phyloP scores from a whole-genome alignment of 2,797 vertebrate genomes.

The Anas capensis region DNA sequence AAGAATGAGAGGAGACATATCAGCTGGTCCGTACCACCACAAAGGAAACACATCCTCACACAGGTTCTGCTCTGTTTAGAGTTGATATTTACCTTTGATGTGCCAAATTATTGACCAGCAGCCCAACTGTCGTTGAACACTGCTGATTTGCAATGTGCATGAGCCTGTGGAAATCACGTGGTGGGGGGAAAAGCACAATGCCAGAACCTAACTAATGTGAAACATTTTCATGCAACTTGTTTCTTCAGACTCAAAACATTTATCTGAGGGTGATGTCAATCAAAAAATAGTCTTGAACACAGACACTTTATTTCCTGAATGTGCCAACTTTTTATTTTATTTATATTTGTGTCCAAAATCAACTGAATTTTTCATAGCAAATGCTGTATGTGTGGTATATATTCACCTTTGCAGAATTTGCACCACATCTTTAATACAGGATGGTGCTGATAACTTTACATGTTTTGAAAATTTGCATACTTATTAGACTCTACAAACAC shows the following conservation, averaged over 20 bases:
- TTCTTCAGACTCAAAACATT: constrained; percentile 59
- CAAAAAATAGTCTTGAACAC: constrained; percentile 60
- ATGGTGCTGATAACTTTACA: constrained; percentile 81
- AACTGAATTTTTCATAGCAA: constrained; percentile 69
- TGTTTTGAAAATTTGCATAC: constrained; percentile 69
- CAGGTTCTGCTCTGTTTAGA: constrained; percentile 69
- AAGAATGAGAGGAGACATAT: constrained; percentile 83
- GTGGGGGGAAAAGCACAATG: constrained; percentile 81
- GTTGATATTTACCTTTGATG: constrained; percentile 63
- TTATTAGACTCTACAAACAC: constrained; percentile 76
- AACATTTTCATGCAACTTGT: constrained; percentile 60
- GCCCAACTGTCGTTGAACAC: constrained; percentile 71
- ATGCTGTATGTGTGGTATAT: constrained; percentile 79
- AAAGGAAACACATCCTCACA: constrained; percentile 46
- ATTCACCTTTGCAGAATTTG: constrained; percentile 81
- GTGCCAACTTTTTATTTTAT: constrained; percentile 81
- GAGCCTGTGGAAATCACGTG: constrained; percentile 71
- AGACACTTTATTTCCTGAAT: constrained; percentile 80
- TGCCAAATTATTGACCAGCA: constrained; percentile 78
- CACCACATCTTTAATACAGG: constrained; percentile 77
- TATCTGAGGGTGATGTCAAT: constrained; percentile 63
- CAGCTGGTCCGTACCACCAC: constrained; percentile 23
- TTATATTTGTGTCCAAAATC: constrained; percentile 70
- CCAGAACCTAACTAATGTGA: constrained; percentile 73
- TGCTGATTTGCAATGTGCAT: constrained; percentile 52